Base-by-base conservation (phyloP, 2,797 vertebrate species). In the Pseudochaenichthys georgianus region DNA sequence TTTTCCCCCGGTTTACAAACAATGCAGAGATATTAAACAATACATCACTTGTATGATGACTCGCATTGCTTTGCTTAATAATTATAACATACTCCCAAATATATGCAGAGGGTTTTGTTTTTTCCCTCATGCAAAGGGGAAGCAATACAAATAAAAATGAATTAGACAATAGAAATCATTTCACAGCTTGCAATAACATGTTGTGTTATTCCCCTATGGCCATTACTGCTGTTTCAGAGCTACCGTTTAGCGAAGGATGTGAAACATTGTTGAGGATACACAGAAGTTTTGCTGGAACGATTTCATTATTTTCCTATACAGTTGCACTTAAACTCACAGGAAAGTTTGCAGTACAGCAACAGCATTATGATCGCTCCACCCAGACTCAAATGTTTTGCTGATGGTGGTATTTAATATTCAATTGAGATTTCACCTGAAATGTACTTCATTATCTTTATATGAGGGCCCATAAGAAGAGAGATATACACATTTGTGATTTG, bases 1-100 rank as follows among this genome's bases (percentile, higher is more conserved):
- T 34, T 50, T 34, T 57, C 0, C 34, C 34, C 34, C 21, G 6
- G 7, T 60, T 31, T 58, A n/a, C 47, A 73, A 38, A 57, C 31
- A 23, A 21, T 54, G 34, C 59, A n/a, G 41, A 5, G 21, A 80
- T 77, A 74, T 81, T 78, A 65, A 83, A 75, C 61, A 17, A 51
- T 84, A 59, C 53, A 75, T 86, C 71, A 63, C 57, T 17, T 57
- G 64, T 31, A 21, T 59, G 23, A 23, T 15, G n/a, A 31, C 38
- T 58, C 28, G 13, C 47, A 46, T 55, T 64, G 42, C 2, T 67
- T 46, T 58, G 59, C 23, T 19, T 64, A 41, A n/a, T 6, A 31
- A 54, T 42, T 21, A 23, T 23, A 45, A 19, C 66, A 51, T 31
- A 10, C 64, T 19, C 68, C 23, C 43, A 58, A 65, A 59, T 58